Percentiles rank a stretch among this genome's conserved stretches.
These are phyloP conservation scores for Branchellion lobata DNA, from an alignment of 2,888 invertebrate genomes.

Conservation along the genomic window DNA sequence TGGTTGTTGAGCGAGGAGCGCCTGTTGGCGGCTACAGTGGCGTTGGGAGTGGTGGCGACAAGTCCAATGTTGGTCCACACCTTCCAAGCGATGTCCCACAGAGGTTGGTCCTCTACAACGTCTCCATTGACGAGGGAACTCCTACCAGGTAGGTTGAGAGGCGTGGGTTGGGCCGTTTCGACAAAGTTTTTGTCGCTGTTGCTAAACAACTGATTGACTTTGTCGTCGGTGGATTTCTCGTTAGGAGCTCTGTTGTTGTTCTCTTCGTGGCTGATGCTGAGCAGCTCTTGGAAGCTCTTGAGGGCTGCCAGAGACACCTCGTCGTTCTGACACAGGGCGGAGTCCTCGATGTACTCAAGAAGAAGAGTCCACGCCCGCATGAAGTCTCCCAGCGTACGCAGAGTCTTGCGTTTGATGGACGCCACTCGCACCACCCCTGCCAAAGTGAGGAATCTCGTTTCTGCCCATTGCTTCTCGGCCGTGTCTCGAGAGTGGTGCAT, in stretches of 20 bases:
- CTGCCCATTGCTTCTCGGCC: slow-evolving; percentile 98
- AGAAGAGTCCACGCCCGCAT: slow-evolving; percentile 88
- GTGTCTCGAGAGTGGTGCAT: slow-evolving; percentile 98
- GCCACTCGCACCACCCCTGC: slow-evolving; percentile 87
- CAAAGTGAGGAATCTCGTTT: slow-evolving; percentile 77
- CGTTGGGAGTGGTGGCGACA: slow-evolving; percentile 64
- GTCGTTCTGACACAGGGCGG: slow-evolving; percentile 83
- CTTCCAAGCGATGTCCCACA: slow-evolving; percentile 62
- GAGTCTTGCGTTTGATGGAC: slow-evolving; percentile 81
- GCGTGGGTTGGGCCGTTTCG: slow-evolving; percentile 12
- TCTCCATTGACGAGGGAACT: neutral
- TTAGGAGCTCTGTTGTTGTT: neutral
- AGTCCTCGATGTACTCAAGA: slow-evolving; percentile 76
- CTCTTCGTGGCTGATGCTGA: slow-evolving; percentile 63
- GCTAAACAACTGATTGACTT: slow-evolving; percentile 12
- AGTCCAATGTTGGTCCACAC: slow-evolving; percentile 82
- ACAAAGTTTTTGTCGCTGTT: neutral
- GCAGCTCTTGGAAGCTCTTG: slow-evolving; percentile 93
- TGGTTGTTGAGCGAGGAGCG: neutral
- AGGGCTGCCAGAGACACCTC: slow-evolving; percentile 89
- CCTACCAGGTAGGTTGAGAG: neutral
- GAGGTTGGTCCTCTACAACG: slow-evolving; percentile 53
- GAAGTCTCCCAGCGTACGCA: slow-evolving; percentile 73
- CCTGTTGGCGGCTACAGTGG: neutral
- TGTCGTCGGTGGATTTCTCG: neutral